These are phyloP conservation scores for Lasiurus borealis DNA, from an alignment of 2,113 vertebrate genomes.

Conservation along the genomic window DNA sequence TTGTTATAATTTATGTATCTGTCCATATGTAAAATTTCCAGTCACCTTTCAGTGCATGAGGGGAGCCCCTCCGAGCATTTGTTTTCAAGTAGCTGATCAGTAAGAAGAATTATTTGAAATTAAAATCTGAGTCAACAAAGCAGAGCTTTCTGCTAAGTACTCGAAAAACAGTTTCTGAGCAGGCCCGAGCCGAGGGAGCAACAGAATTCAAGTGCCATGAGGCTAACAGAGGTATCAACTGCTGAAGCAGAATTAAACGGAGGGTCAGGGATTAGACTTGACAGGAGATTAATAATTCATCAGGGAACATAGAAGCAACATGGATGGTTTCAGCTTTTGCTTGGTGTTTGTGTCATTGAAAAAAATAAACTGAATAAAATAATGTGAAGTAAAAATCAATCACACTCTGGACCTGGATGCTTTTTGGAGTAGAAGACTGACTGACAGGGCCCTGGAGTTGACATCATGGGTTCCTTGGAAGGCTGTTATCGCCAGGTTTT, in stretches of 20 bases:
- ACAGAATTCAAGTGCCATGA: background rate
- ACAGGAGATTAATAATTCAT: conserved; percentile 80
- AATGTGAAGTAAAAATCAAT: conserved; percentile 71
- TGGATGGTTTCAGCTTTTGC: conserved; percentile 47
- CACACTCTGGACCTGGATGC: background rate
- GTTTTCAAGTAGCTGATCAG: conserved; percentile 14
- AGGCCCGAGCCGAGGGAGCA: conserved; percentile 36
- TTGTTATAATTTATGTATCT: conserved; percentile 30
- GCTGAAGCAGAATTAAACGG: conserved; percentile 76
- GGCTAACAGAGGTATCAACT: conserved; percentile 52
- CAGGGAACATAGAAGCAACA: conserved; percentile 45
- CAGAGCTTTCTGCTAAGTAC: conserved; percentile 56
- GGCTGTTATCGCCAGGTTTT: conserved; percentile 62
- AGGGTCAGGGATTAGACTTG: conserved; percentile 75
- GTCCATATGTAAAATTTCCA: background rate
- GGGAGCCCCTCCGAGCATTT: background rate
- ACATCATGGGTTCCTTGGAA: background rate
- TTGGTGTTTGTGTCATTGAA: conserved; percentile 58
- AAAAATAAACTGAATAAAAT: conserved; percentile 67
- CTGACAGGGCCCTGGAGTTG: conserved; percentile 40
- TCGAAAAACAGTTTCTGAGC: background rate
- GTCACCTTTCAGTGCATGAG: background rate
- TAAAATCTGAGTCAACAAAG: conserved; percentile 48
- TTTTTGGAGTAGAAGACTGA: conserved; percentile 60
- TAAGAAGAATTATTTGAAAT: conserved; percentile 48